phyloP scores from a whole-genome alignment of 2,888 invertebrate genomes.

The Gnatocerus cornutus region DNA sequence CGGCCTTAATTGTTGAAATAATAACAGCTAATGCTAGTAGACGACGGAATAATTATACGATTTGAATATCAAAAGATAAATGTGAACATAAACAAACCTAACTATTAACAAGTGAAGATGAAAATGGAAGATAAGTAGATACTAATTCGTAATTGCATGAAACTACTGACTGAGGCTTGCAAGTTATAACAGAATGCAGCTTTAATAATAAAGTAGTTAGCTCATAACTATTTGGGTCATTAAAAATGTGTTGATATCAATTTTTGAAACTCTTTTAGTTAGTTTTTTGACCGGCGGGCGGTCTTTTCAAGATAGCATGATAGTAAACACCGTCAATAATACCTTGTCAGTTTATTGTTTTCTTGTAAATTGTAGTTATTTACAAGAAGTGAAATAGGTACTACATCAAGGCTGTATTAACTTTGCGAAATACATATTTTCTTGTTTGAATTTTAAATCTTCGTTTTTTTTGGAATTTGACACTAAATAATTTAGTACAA shows the following conservation, averaged over 20 bases:
- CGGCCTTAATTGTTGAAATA: constrained; percentile 43
- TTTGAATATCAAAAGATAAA: constrained; percentile 40
- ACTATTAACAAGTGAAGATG: constrained; percentile 40
- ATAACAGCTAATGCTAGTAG: constrained; percentile 36
- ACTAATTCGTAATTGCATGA: constrained; percentile 11
- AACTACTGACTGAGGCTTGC: not conserved
- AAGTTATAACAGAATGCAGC: not conserved
- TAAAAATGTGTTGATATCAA: too few species aligned
- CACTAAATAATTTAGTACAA: too few species aligned
- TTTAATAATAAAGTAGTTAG: not conserved
- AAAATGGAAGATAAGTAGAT: constrained; percentile 18
- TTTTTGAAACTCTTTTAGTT: constrained; percentile 11
- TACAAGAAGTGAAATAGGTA: constrained; percentile 23
- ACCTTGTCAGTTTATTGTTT: constrained; percentile 32
- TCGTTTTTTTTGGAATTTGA: too few species aligned
- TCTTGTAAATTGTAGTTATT: constrained; percentile 11
- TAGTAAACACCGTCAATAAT: constrained; percentile 33
- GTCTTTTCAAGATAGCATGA: constrained; percentile 28
- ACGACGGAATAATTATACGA: constrained; percentile 44
- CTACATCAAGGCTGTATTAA: constrained; percentile 15
- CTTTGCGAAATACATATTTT: too few species aligned
- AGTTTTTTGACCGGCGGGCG: not conserved
- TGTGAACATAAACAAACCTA: constrained; percentile 37
- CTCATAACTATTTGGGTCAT: too few species aligned
- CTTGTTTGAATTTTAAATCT: too few species aligned